Conservation (phyloP, 2,797 vertebrate genomes). For the Tarsius wallacei region DNA sequence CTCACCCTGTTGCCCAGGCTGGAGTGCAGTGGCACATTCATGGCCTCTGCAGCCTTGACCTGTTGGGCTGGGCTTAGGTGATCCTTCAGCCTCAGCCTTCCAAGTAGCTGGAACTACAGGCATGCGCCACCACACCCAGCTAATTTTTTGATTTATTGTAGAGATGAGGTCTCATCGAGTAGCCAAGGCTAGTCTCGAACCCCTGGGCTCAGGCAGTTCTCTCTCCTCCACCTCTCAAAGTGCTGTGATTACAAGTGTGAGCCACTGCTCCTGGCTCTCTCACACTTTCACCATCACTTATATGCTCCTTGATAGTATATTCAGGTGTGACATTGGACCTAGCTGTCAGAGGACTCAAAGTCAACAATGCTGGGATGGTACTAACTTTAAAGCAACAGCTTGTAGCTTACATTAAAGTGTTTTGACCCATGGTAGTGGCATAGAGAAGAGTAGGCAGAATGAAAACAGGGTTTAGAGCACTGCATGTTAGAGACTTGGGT, state of each 20-base stretch:
- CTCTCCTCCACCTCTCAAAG: not conserved
- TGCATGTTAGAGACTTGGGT: not conserved
- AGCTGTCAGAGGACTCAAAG: not conserved
- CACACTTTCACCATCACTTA: not conserved
- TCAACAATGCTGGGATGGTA: not conserved
- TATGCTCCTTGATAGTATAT: not conserved
- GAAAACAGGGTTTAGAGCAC: not conserved
- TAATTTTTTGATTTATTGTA: too few relatives aligned
- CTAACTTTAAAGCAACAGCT: not conserved
- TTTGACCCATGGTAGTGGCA: not conserved
- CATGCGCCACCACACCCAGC: too few relatives aligned
- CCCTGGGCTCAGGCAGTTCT: too few relatives aligned
- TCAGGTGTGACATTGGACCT: not conserved
- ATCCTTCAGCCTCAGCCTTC: too few relatives aligned
- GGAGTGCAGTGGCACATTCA: too few relatives aligned
- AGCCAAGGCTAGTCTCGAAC: too few relatives aligned
- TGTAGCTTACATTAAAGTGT: not conserved
- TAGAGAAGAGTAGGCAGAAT: not conserved
- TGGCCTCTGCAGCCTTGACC: too few relatives aligned
- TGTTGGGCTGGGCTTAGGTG: too few relatives aligned
- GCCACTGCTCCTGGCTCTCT: not conserved
- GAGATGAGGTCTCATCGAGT: too few relatives aligned
- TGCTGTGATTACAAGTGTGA: too few relatives aligned
- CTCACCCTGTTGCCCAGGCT: too few relatives aligned
- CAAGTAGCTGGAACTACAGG: too few relatives aligned